These are phyloP conservation scores for Ornithoptera alexandrae DNA, from an alignment of 2,888 invertebrate species.

Conservation along the genomic window DNA sequence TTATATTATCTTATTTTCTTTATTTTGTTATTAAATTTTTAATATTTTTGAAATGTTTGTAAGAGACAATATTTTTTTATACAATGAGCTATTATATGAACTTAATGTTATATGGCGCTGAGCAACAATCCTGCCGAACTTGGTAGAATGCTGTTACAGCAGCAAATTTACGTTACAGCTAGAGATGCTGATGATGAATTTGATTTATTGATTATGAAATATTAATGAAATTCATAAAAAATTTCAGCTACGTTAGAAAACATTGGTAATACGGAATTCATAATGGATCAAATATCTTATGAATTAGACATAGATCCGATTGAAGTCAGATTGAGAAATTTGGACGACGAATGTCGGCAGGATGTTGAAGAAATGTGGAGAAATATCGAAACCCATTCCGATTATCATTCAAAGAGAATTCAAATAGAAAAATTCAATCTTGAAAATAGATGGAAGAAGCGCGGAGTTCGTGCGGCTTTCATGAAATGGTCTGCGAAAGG, in stretches of 20 bases:
- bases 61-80: no score
- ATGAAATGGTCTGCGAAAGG: conserved; percentile 71
- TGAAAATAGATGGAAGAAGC: conserved; percentile 86
- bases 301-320: conserved; percentile 75
- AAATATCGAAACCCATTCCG: conserved; percentile 71
- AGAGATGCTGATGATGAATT: no score
- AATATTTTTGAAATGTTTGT: no score
- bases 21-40: no score
- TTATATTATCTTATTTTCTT: no score
- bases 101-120: neutral
- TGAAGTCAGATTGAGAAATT: conserved; percentile 76
- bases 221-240: neutral
- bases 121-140: no score
- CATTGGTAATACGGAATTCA: conserved; percentile 74
- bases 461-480: conserved; percentile 81
- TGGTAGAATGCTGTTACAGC: neutral
- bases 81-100: no score
- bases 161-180: neutral
- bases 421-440: conserved; percentile 78
- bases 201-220: no score
- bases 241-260: conserved; percentile 73
- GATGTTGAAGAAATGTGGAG: conserved; percentile 70
- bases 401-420: conserved; percentile 69
- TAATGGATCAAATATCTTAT: conserved; percentile 82
- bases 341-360: conserved; percentile 45